Evolutionary conservation across 1,140 invertebrate species (phyloP).

Genomic region (Meloidogyne hapla): DNA sequence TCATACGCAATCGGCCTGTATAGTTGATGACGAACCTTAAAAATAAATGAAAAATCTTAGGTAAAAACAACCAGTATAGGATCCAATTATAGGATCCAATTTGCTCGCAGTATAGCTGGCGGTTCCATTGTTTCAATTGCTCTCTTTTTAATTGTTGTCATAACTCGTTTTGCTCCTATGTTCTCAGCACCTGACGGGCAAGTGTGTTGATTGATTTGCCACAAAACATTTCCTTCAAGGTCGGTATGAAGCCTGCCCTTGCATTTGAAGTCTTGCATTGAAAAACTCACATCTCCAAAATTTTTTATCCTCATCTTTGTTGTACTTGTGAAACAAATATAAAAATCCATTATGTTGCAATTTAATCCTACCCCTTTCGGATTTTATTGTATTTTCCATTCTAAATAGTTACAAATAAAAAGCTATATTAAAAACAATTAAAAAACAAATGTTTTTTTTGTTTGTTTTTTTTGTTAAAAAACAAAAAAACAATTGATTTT

Average conservation of each 20-base stretch:
- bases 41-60: neutral
- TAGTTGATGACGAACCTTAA: neutral
- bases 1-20: neutral
- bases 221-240: neutral
- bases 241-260: slow-evolving; percentile 6
- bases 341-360: neutral
- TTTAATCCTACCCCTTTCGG: neutral
- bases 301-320: neutral
- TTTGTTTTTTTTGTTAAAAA: no score
- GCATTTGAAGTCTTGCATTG: neutral
- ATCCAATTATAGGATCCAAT: neutral
- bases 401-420: no score
- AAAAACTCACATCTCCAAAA: slow-evolving; percentile 3
- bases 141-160: slow-evolving; percentile 1
- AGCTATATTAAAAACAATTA: no score
- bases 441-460: no score
- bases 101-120: neutral
- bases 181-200: neutral
- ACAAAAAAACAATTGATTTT: no score
- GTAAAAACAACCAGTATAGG: neutral
- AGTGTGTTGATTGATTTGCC: neutral
- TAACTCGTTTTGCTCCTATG: neutral
- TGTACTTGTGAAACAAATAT: neutral
- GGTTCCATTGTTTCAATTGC: neutral
- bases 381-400: no score